Evolutionary conservation across 64 coral and sea anemone species (phyloP).

Genomic region (Actinia tenebrosa): DNA sequence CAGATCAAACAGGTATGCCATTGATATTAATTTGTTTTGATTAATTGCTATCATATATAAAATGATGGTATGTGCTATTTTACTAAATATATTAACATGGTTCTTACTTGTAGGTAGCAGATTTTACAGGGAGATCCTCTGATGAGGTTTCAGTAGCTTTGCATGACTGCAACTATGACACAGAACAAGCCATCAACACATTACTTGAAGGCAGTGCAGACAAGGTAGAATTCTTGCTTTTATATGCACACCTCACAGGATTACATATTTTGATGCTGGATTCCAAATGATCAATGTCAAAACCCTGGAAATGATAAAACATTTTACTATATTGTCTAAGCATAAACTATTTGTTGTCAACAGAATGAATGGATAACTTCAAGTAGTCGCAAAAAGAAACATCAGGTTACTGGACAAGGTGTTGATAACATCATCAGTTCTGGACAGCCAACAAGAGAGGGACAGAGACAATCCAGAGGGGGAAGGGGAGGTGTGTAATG

Average conservation of each 20-base stretch:
- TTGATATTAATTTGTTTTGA: not conserved
- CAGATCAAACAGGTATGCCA: constrained; percentile 77
- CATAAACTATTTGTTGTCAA: not conserved
- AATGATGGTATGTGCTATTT: not conserved
- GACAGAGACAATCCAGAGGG: constrained; percentile 34
- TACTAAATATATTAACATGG: not conserved
- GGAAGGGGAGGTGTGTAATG: constrained; percentile 14
- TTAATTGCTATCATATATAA: no score
- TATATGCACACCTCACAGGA: not conserved
- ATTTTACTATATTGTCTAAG: no score
- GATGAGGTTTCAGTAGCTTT: constrained; percentile 92
- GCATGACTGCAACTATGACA: constrained; percentile 90
- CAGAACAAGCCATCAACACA: constrained; percentile 81
- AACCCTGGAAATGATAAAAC: no score
- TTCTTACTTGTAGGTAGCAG: constrained; percentile 59
- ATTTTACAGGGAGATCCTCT: constrained; percentile 62
- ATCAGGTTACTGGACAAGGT: constrained; percentile 61
- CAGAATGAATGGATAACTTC: constrained; percentile 94
- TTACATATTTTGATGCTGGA: not conserved
- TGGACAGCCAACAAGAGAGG: constrained; percentile 18
- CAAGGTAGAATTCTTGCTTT: constrained; percentile 50
- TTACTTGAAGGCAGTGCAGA: constrained; percentile 82
- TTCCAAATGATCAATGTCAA: no score
- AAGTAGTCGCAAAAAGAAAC: constrained; percentile 92
- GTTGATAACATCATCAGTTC: constrained; percentile 68